phyloP scores from a whole-genome alignment of 1,140 invertebrate species.

The Megalopta genalis region DNA sequence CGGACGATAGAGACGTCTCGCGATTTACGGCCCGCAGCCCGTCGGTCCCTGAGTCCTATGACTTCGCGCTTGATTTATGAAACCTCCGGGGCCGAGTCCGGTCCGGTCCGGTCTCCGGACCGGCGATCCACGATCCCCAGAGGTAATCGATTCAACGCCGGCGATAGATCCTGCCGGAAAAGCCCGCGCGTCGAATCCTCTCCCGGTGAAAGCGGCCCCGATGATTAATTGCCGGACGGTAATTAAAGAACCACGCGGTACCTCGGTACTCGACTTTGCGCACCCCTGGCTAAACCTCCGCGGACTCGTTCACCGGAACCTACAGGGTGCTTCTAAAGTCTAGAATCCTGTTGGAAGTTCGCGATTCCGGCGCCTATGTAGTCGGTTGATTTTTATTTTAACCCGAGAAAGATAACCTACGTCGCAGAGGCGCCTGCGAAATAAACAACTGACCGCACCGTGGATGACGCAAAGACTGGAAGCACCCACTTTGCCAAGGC shows the following conservation, averaged over 20 bases:
- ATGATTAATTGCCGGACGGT: slow-evolving; percentile 50
- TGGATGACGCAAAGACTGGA: too few species aligned
- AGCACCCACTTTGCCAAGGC: too few species aligned
- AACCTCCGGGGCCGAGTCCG: slow-evolving; percentile 13
- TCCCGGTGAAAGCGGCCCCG: slow-evolving; percentile 9
- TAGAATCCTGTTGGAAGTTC: too few species aligned
- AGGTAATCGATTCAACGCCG: slow-evolving; percentile 54
- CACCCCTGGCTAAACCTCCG: neutral
- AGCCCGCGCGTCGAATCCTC: slow-evolving; percentile 18
- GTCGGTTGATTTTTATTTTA: too few species aligned
- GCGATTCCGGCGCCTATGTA: too few species aligned
- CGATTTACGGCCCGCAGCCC: slow-evolving; percentile 53
- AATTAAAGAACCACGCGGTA: slow-evolving; percentile 19
- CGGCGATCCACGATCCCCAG: slow-evolving; percentile 37
- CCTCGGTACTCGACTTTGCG: neutral
- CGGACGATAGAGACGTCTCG: slow-evolving; percentile 54
- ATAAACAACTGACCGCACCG: too few species aligned
- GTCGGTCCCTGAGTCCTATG: slow-evolving; percentile 34
- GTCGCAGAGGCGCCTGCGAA: too few species aligned
- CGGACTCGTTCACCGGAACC: too few species aligned
- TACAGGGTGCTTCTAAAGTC: neutral
- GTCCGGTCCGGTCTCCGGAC: neutral
- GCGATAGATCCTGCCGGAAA: slow-evolving; percentile 58
- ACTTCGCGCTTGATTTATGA: slow-evolving; percentile 59
- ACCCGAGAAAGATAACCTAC: too few species aligned